Evolutionary conservation across 2,888 invertebrate species (phyloP).

Genomic region (Cantharis rufa): DNA sequence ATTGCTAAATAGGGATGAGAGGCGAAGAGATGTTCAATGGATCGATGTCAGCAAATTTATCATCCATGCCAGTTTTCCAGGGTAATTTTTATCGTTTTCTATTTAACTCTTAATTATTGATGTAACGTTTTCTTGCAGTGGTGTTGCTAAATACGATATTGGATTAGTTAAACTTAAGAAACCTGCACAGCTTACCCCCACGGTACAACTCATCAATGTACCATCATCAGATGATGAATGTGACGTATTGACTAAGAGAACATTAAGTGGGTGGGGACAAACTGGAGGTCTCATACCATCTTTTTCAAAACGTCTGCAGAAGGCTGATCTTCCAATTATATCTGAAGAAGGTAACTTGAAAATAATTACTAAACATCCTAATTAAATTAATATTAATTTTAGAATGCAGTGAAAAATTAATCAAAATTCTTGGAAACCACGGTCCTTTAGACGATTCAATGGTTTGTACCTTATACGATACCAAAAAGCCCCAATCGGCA

Average conservation of each 20-base stretch:
- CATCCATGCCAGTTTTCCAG: not conserved
- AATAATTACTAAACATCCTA: not conserved
- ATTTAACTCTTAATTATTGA: not conserved
- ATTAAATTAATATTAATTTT: not conserved
- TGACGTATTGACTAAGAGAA: not conserved
- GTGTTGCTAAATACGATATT: constrained; percentile 4
- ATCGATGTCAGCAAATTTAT: not conserved
- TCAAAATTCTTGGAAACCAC: not conserved
- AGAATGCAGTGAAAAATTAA: constrained; percentile 4
- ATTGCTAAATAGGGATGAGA: not conserved
- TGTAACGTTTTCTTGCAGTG: not conserved
- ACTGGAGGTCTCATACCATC: not conserved
- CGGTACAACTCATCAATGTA: not conserved
- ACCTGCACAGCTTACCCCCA: not conserved
- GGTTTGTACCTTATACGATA: not conserved
- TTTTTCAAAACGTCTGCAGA: not conserved
- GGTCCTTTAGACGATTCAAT: not conserved
- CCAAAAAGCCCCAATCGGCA: constrained; percentile 53
- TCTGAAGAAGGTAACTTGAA: not conserved
- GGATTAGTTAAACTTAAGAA: not conserved
- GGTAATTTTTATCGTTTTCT: not conserved
- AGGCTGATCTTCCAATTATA: not conserved
- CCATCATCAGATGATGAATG: not conserved
- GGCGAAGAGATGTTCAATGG: not conserved
- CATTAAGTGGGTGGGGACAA: constrained; percentile 5